Evolutionary conservation across 2,797 vertebrate species (phyloP).

Genomic region (Scolopax bukidnonensis): DNA sequence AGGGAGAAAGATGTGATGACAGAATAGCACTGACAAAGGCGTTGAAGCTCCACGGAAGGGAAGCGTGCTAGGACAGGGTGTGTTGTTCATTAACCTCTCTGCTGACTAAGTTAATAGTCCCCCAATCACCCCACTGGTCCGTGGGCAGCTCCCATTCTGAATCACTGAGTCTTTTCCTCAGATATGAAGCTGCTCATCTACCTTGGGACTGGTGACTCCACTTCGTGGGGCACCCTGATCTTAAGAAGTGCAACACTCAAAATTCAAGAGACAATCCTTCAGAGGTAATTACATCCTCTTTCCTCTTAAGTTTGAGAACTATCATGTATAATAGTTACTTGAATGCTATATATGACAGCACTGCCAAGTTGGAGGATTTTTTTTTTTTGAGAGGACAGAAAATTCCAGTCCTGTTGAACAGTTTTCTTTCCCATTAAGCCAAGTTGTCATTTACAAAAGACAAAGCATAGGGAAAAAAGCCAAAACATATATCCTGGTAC

Average conservation of each 20-base stretch:
- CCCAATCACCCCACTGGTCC: not conserved
- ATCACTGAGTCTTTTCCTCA: not conserved
- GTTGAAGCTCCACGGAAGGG: not conserved
- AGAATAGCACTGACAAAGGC: not conserved
- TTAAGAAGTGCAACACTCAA: rapidly evolving
- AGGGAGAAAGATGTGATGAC: not conserved
- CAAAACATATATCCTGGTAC: not conserved
- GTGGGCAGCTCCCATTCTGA: not conserved
- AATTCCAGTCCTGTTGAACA: not conserved
- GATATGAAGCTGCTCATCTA: not conserved
- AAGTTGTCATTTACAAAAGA: not conserved
- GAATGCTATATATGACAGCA: rapidly evolving
- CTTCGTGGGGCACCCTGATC: not conserved
- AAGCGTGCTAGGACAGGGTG: not conserved
- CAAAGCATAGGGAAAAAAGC: not conserved
- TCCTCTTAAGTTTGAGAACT: not conserved
- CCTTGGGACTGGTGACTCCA: not conserved
- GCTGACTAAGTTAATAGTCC: not conserved
- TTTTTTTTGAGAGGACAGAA: not conserved
- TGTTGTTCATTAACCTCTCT: not conserved
- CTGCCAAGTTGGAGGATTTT: not conserved
- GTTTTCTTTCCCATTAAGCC: not conserved
- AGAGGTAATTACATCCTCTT: not conserved
- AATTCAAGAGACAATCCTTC: not conserved
- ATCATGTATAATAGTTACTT: rapidly evolving